Evolutionary conservation across 2,113 vertebrate genomes (phyloP).

Genomic region (Burhinus bistriatus): DNA sequence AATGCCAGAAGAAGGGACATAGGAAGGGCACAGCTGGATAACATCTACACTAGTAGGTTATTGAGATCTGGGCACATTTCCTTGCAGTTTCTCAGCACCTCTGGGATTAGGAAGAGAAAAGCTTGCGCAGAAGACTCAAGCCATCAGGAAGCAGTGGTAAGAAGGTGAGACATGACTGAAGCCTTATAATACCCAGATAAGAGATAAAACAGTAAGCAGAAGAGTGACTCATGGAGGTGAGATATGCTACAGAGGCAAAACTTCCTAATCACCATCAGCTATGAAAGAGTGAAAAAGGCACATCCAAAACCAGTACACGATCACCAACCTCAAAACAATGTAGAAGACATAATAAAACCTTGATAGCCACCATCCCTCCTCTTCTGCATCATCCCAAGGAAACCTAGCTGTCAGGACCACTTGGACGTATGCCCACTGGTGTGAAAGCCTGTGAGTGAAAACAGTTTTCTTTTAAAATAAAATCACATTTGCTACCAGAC

Average conservation of each 20-base stretch:
- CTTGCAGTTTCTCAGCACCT: not conserved
- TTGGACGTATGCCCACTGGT: not conserved
- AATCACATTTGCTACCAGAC: not conserved
- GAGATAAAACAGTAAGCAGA: not conserved
- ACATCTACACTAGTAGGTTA: not conserved
- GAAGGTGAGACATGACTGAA: not conserved
- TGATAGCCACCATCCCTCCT: not conserved
- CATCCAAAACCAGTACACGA: not conserved
- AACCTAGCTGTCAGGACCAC: not conserved
- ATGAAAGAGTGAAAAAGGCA: not conserved
- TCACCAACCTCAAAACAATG: not conserved
- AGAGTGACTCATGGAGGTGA: not conserved
- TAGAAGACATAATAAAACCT: not conserved
- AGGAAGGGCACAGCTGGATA: not conserved
- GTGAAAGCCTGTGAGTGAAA: not conserved
- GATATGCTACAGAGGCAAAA: not conserved
- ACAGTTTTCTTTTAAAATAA: not conserved
- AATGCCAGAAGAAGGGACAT: not conserved
- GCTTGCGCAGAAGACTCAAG: not conserved
- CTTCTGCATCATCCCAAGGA: not conserved
- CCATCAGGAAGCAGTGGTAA: not conserved
- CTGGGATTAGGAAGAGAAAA: not conserved
- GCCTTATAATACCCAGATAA: not conserved
- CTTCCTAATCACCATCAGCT: not conserved
- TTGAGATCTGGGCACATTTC: not conserved